Conservation (phyloP, 2,888 invertebrate genomes). For the Drosophila sordidapex region DNA sequence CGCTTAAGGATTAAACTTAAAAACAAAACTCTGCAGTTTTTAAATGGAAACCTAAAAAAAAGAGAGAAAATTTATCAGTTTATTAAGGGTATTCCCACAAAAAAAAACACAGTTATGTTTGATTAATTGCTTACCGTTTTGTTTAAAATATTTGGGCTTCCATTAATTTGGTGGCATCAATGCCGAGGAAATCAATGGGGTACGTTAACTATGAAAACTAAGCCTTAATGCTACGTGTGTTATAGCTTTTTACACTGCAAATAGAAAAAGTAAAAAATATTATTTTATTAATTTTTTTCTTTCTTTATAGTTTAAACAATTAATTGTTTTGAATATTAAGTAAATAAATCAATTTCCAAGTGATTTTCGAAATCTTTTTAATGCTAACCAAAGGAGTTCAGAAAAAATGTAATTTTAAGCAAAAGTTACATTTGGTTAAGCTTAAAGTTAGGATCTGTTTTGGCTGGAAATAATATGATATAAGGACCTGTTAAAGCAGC, state of each 20-base stretch:
- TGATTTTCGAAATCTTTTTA: conserved; percentile 9
- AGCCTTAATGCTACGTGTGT: conserved; percentile 72
- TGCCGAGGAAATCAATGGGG: conserved; percentile 71
- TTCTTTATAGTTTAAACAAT: background rate
- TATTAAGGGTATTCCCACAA: background rate
- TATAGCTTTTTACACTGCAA: conserved; percentile 77
- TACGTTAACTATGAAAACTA: conserved; percentile 75
- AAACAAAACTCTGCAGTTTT: conserved; percentile 57
- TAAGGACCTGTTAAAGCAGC: background rate
- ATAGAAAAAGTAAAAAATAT: conserved; percentile 35
- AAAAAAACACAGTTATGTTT: background rate
- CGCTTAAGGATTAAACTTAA: conserved; percentile 39
- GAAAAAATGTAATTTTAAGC: background rate
- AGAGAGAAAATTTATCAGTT: background rate
- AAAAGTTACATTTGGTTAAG: background rate
- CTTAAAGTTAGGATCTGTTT: background rate
- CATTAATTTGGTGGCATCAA: conserved; percentile 59
- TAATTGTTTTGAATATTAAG: background rate
- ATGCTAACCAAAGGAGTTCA: background rate
- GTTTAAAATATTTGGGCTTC: conserved; percentile 74
- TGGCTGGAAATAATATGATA: background rate
- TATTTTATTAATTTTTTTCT: conserved; percentile 3
- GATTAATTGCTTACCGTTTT: conserved; percentile 65
- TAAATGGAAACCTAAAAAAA: conserved; percentile 66
- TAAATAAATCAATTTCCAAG: conserved; percentile 1